Evolutionary conservation across 2,888 invertebrate species (phyloP), one percentile per base, ranked within the genome.

Genomic region (Germaria angustata): DNA sequence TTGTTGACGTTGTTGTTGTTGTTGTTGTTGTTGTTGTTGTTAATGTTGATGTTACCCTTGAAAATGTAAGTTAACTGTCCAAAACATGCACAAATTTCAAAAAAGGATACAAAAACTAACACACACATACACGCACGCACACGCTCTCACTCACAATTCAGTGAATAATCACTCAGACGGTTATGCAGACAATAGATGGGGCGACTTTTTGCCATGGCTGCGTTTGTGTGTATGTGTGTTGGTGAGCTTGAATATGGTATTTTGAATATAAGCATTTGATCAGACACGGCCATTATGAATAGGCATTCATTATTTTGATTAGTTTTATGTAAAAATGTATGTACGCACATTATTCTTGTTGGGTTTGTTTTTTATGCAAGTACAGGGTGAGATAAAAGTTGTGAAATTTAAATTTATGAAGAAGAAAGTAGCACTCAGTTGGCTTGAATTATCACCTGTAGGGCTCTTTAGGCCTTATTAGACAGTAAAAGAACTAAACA

Each of bases 21-120:
- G 22, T 36, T 20, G 2, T 22, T 53, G 39, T 17, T 75, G 61
- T 49, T 75, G 57, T 20, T 80, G 36, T 61, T 36, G 39, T 51
- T 63, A n/a, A 3, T 61, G 46, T 13, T 66, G 65, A 49, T 76
- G 59, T 46, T 82, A 80, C 73, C 80, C 78, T 80, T 77, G 77
- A 77, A 77, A 80, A 72, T 63, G 17, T 77, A 72, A 80, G 66
- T 71, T 68, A 77, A 80, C 77, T 68, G 83, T 80, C 72, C 71
- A 73, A 80, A 80, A 65, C 82, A 75, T 72, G 80, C 80, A 80
- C 72, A 76, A 83, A 66, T 61, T 66, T 61, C 2, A 32, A 39
- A 39, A 57, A 68, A 65, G 63, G 65, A 63, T 65, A 68, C 11
- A 13, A 17, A 32, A 15, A 49, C 39, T 36, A n/a, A 49, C 41